Evolutionary conservation across 2,113 vertebrate species (phyloP).

Genomic region (Rostratula benghalensis): DNA sequence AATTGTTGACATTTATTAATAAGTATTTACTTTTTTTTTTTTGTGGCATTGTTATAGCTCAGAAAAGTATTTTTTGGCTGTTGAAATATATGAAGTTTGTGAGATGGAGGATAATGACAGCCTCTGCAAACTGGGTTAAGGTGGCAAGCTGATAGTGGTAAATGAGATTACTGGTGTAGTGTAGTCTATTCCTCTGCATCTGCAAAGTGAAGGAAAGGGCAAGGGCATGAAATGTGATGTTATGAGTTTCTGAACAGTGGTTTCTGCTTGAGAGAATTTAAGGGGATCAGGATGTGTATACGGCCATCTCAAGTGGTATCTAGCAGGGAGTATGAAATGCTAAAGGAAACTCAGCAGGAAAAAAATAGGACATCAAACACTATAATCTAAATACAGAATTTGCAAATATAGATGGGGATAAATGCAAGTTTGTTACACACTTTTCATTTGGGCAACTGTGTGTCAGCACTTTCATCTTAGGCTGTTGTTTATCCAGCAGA

Average conservation of each 20-base stretch:
- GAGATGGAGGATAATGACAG: neutral
- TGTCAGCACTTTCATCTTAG: slow-evolving; percentile 10
- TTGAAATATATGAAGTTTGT: neutral
- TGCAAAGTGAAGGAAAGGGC: slow-evolving; percentile 1
- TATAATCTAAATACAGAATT: slow-evolving; percentile 1
- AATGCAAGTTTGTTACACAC: neutral
- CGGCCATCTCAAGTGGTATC: neutral
- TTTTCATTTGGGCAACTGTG: neutral
- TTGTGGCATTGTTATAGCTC: neutral
- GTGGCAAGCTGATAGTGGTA: neutral
- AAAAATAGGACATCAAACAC: neutral
- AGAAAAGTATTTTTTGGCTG: neutral
- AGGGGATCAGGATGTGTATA: neutral
- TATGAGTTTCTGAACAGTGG: neutral
- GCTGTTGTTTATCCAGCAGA: slow-evolving; percentile 2
- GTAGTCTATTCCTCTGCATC: neutral
- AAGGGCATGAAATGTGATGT: neutral
- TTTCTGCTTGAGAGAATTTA: neutral
- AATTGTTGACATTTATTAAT: neutral
- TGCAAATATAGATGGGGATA: slow-evolving; percentile 9
- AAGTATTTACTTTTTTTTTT: neutral
- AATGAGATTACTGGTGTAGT: slow-evolving; percentile 19
- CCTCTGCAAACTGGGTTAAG: slow-evolving; percentile 12
- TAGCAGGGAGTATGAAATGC: neutral
- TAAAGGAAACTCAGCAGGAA: slow-evolving; percentile 23